A percentile compares a stretch with the other conserved stretches of the same genome.
phyloP scores from a whole-genome alignment of 2,797 vertebrate species.

The Graptemys geographica region DNA sequence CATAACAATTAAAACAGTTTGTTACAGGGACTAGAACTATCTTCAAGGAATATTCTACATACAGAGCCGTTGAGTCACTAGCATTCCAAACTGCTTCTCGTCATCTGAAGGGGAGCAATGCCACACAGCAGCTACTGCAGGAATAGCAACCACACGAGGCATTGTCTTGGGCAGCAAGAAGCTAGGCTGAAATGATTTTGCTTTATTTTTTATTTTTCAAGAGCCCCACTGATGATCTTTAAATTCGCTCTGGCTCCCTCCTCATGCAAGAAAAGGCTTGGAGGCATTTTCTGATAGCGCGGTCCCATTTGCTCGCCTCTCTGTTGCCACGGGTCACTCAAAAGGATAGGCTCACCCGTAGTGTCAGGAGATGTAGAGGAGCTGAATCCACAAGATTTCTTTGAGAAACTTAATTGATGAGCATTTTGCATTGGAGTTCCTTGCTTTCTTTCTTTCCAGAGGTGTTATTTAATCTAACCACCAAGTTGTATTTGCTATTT shows the following conservation, averaged over 20 bases:
- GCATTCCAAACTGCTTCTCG: not conserved
- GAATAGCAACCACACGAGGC: constrained; percentile 80
- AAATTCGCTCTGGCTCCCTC: fast-evolving
- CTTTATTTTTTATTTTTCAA: constrained; percentile 9
- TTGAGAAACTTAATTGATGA: constrained; percentile 14
- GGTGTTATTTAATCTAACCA: constrained; percentile 64
- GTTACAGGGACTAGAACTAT: constrained; percentile 72
- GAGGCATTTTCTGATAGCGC: fast-evolving
- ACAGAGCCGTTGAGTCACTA: not conserved
- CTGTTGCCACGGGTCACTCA: not conserved
- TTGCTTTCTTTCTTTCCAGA: constrained; percentile 47
- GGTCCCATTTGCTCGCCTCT: fast-evolving
- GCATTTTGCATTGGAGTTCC: constrained; percentile 38
- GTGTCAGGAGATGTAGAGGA: constrained; percentile 7
- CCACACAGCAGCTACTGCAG: constrained; percentile 84
- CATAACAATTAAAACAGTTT: constrained; percentile 82
- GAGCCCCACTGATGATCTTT: not conserved
- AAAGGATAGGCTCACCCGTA: fast-evolving
- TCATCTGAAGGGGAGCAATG: constrained; percentile 83
- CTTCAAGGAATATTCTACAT: constrained; percentile 39
- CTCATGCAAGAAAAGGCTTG: not conserved
- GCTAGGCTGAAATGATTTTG: not conserved
- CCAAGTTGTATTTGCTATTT: constrained; percentile 63
- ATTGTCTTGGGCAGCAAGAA: constrained; percentile 25
- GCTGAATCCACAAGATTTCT: constrained; percentile 26